Percentiles rank a stretch among this genome's conserved stretches.
These are phyloP conservation scores for Azemiops feae DNA, from an alignment of 2,113 vertebrate genomes.

Conservation along the genomic window DNA sequence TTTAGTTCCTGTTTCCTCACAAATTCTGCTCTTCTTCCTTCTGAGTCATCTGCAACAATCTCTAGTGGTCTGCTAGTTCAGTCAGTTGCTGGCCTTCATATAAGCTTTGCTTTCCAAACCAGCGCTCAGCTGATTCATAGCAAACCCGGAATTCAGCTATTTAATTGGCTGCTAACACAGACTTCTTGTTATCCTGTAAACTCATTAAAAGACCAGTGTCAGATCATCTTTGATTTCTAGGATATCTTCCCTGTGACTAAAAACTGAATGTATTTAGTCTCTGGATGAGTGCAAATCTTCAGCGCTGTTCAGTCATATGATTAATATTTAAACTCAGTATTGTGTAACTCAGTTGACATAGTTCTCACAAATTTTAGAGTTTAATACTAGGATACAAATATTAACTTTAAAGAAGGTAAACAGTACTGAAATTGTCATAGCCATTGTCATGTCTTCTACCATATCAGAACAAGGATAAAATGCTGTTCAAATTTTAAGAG, in stretches of 20 bases:
- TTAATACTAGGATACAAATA: background rate
- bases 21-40: background rate
- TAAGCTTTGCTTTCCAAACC: background rate
- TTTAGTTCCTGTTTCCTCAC: background rate
- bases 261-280: background rate
- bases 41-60: background rate
- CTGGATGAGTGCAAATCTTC: background rate
- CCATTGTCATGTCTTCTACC: background rate
- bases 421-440: background rate
- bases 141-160: background rate
- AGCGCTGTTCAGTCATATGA: background rate
- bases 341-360: background rate
- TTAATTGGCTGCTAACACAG: background rate
- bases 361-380: background rate
- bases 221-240: background rate
- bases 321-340: background rate
- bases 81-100: background rate
- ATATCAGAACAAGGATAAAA: background rate
- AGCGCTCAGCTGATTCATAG: background rate
- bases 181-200: background rate
- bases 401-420: background rate
- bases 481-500: background rate
- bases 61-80: background rate
- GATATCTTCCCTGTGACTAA: background rate
- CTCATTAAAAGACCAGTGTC: background rate